Evolutionary conservation across 1,140 invertebrate genomes (phyloP), one percentile per base, ranked within the genome.

Genomic region (Drosophila hydei): DNA sequence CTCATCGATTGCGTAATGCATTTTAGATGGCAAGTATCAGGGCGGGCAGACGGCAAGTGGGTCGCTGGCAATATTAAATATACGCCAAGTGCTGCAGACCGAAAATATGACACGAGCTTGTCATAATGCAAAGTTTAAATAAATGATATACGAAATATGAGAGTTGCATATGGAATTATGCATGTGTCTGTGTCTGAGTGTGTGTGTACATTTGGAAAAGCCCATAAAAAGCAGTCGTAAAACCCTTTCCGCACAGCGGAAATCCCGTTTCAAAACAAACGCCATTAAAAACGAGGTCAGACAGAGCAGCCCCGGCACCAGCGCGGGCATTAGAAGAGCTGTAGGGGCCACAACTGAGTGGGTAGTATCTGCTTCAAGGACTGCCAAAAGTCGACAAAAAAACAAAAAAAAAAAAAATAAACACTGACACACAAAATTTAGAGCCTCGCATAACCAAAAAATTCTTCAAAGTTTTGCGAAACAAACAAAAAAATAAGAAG

Each of bases 201-300:
- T 71, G 70, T 78, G 54, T 81, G 47, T 68, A 51, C 72, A 63
- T 73, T 77, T 73, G 74, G 51, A 80, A 83, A 88, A 65, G 55
- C 36, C 78, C 83, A 81, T 87, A 88, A 87, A 87, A 88, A 78
- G 83, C 77, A 88, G 83, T 76, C 83, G 63, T 88, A 88, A 88
- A 88, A 88, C 83, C 83, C 83, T 88, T 88, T 88, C 84, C 83
- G 78, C 75, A 83, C 62, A 88, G 59, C 83, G 83, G 83, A 88
- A 88, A 88, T 88, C 83, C 83, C 84, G 83, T 75, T 88, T 88
- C 83, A 88, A 88, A 88, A 88, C 83, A 88, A 88, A 88, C 78
- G 83, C 83, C 83, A 88, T 83, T 88, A 88, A 88, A 88, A 88
- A 88, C 72, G 83, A 88, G 83, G 83, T 88, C 83, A 88, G 72